Base-by-base conservation (phyloP, 2,797 vertebrate genomes). In the Buceros bicornis region DNA sequence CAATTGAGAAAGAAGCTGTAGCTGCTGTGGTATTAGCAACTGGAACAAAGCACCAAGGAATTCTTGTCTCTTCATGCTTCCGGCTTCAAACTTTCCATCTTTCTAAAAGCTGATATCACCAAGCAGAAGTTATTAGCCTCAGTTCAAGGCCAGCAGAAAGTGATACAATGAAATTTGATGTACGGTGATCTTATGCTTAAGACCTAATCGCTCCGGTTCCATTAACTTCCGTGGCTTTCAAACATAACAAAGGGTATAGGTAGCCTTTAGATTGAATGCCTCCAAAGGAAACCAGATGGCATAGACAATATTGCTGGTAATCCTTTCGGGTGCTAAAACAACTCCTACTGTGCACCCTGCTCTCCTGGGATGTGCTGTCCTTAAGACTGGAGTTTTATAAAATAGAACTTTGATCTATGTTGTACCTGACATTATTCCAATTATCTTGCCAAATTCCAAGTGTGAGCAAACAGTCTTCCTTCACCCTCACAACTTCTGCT, bases 371-470 rank as follows among this genome's bases (percentile, higher is more conserved):
- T 54, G 50, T 77, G 67, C 67, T 91, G 21, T 28, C 35, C 69
- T 48, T 69, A 78, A 78, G 72, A 88, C 9, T 60, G 33, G 29
- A 86, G 83, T 91, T 90, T 78, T 86, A 58, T 58, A 54, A 94
- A 89, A 66, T 8, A 83, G n/a, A 78, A 37, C 61, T 94, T 96
- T 78, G 65, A 83, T 93, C 84, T 92, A 0, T 79, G n/a, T 79
- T 93, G 35, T 64, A 66, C 82, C 80, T 96, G 90, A 96, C 70
- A 51, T 87, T 95, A 87, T 93, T 92, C 89, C 71, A 91, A 74
- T 76, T 74, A 82, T 64, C 74, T 80, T 95, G 92, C 84, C 92
- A 93, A 85, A 80, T 87, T 96, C 87, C 82, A 91, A 87, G 66
- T 67, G 71, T 80, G 86, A 82, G 65, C 85, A 94, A 95, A 95